phyloP scores from a whole-genome alignment of 2,113 vertebrate species.

The Corythornis vintsioides region DNA sequence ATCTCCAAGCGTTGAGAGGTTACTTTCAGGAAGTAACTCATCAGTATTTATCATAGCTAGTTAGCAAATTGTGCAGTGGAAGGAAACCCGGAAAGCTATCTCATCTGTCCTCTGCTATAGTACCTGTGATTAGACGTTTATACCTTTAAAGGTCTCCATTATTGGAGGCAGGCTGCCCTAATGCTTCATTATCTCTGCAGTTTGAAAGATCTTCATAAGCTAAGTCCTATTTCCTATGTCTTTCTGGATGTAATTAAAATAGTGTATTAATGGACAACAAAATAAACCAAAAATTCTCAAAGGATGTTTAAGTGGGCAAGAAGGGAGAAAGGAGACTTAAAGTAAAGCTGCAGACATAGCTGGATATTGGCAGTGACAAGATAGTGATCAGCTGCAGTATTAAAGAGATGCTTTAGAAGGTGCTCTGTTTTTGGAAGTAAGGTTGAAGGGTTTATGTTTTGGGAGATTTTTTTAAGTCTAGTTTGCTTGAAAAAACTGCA shows the following conservation, averaged over 20 bases:
- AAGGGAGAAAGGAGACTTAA: not conserved
- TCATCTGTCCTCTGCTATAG: not conserved
- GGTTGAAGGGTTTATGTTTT: not conserved
- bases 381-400: not conserved
- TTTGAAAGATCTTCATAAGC: not conserved
- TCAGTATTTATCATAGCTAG: not conserved
- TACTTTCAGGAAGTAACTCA: not conserved
- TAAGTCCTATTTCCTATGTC: not conserved
- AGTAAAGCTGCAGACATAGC: not conserved
- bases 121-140: not conserved
- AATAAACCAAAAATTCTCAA: not conserved
- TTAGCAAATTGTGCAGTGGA: not conserved
- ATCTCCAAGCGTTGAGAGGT: not conserved
- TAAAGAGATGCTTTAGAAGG: not conserved
- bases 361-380: not conserved
- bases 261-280: not conserved
- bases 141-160: not conserved
- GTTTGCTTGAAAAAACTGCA: not conserved
- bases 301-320: not conserved
- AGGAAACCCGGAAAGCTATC: not conserved
- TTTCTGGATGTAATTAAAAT: not conserved
- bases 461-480: not conserved
- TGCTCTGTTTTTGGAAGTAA: not conserved
- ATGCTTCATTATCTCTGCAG: not conserved
- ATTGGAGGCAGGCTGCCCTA: not conserved